Conservation (phyloP, 2,888 invertebrate species). For the Hanleya hanleyi region DNA sequence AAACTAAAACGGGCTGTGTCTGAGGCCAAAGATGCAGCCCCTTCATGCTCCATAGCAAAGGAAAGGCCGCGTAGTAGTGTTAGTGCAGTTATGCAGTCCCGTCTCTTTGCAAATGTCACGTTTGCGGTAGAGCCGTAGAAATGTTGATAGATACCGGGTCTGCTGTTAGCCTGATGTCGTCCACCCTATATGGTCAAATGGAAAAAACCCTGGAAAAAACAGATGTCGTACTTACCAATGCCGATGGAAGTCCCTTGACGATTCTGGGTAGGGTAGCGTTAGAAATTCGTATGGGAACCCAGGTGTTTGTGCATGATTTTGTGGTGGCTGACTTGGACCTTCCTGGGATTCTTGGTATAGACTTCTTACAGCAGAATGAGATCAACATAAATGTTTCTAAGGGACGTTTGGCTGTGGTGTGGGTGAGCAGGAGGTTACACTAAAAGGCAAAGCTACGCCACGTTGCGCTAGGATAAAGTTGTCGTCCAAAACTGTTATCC, state of each 20-base stretch:
- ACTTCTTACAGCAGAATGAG: slow-evolving; percentile 32
- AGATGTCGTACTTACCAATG: neutral
- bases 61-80: neutral
- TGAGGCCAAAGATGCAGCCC: neutral
- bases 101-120: neutral
- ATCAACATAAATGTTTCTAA: slow-evolving; percentile 24
- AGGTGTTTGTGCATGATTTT: slow-evolving; percentile 21
- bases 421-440: slow-evolving; percentile 16
- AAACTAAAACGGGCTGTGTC: slow-evolving; percentile 1
- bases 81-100: neutral
- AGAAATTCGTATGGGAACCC: slow-evolving; percentile 18
- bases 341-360: slow-evolving; percentile 29
- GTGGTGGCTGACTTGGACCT: slow-evolving; percentile 32
- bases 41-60: too few relatives aligned
- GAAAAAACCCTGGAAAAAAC: neutral
- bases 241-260: slow-evolving; percentile 19
- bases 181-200: neutral
- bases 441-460: slow-evolving; percentile 10
- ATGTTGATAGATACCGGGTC: neutral
- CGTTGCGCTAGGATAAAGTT: slow-evolving; percentile 20
- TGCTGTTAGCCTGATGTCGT: neutral
- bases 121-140: neutral
- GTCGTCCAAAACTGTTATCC: neutral
- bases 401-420: slow-evolving; percentile 4
- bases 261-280: slow-evolving; percentile 16